phyloP scores from a whole-genome alignment of 2,888 invertebrate species.

The Timema podura region DNA sequence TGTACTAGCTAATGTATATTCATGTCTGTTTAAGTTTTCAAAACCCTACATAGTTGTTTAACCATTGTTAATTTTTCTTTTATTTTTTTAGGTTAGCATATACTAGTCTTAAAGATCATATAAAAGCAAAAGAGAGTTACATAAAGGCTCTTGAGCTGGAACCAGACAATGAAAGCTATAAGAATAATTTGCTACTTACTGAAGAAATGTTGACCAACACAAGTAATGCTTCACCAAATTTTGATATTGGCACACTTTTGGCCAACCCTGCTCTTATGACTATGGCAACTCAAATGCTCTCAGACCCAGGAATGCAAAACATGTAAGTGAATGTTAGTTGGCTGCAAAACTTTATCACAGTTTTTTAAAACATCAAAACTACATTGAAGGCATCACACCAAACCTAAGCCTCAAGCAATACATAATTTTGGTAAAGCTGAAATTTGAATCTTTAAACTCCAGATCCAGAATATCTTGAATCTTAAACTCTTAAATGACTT shows the following conservation, averaged over 20 bases:
- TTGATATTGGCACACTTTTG: conserved; percentile 59
- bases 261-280: conserved; percentile 78
- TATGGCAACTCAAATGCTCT: conserved; percentile 79
- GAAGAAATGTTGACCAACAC: conserved; percentile 57
- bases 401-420: too few relatives aligned
- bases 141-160: conserved; percentile 85
- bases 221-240: conserved; percentile 2
- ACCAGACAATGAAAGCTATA: conserved; percentile 87
- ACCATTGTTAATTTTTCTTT: too few relatives aligned
- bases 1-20: too few relatives aligned
- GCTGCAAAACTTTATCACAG: too few relatives aligned
- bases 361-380: too few relatives aligned
- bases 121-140: conserved; percentile 82
- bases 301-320: conserved; percentile 79
- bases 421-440: too few relatives aligned
- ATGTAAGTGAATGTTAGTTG: conserved; percentile 40
- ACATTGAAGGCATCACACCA: too few relatives aligned
- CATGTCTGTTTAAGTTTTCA: too few relatives aligned
- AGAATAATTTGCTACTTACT: conserved; percentile 78
- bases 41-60: too few relatives aligned
- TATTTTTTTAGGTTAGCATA: conserved; percentile 57
- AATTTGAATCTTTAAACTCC: too few relatives aligned
- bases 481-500: too few relatives aligned
- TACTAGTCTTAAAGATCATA: conserved; percentile 74
- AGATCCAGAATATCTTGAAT: too few relatives aligned